A percentile compares a stretch with the other conserved stretches of the same genome.
phyloP scores from a whole-genome alignment of 1,140 invertebrate genomes.

The Brachionus angularis region DNA sequence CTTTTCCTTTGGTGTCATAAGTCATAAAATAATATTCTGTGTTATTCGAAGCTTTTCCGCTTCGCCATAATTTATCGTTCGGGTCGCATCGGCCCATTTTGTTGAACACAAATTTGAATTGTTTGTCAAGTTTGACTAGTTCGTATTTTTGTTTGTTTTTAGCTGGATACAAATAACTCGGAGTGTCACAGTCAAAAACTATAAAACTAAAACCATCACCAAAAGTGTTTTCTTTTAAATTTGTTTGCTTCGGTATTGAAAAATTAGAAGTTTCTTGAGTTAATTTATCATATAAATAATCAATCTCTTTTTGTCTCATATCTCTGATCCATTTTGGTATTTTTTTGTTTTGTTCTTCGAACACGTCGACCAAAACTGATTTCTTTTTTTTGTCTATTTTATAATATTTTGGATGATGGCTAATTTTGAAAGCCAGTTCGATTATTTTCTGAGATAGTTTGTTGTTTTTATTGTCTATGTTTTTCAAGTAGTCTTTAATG shows the following conservation, averaged over 20 bases:
- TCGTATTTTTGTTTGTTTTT: not conserved
- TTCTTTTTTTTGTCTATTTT: slow-evolving; percentile 1
- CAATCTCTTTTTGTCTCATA: not conserved
- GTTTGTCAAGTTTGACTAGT: not conserved
- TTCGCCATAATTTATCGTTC: slow-evolving; percentile 5
- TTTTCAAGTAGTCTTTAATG: slow-evolving; percentile 8
- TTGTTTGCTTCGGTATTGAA: not conserved
- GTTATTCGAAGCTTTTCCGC: not conserved
- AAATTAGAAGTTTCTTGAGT: slow-evolving; percentile 11
- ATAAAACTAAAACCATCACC: slow-evolving; percentile 36
- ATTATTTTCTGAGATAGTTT: slow-evolving; percentile 6
- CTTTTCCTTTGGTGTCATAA: slow-evolving; percentile 14
- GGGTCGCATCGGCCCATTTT: not conserved
- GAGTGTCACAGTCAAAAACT: slow-evolving; percentile 19
- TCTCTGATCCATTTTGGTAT: slow-evolving; percentile 32
- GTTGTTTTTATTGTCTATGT: not conserved
- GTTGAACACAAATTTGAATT: not conserved
- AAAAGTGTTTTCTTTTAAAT: slow-evolving; percentile 5
- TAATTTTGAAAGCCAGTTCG: slow-evolving; percentile 4
- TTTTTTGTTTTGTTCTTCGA: not conserved
- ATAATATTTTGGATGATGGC: slow-evolving; percentile 37
- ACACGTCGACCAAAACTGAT: slow-evolving; percentile 9
- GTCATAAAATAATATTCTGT: not conserved
- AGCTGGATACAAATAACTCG: not conserved
- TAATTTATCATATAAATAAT: not conserved